Base-by-base conservation (phyloP, 2,797 vertebrate genomes). In the Australoheros facetus region DNA sequence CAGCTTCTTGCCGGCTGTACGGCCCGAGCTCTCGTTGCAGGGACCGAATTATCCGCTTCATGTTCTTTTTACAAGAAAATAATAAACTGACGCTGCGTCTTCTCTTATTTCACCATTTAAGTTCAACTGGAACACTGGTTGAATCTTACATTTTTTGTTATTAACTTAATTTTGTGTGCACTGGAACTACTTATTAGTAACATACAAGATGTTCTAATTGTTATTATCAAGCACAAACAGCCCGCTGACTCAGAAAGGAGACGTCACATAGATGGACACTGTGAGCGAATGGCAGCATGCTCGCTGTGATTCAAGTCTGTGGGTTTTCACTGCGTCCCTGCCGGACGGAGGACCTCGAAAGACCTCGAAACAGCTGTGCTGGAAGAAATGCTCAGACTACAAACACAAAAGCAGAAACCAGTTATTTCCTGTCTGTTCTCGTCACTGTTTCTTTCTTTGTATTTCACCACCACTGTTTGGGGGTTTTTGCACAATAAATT, bases 341-440 rank as follows among this genome's bases (percentile, higher is more conserved):
- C 81, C 83, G 81, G 80, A 87, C 70, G 64, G 75, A 83, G 75
- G 26, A 26, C 26, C 26, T 26, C 26, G 26, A 26, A 26, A 26
- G 78, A 85, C 87, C 75, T 84, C 86, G 83, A 81, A 85, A 55
- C 75, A 73, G 69, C 37, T 70, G 69, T 77, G 53, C 21, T 21
- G 5, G 53, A 70, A 62, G 58, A 79, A 83, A 56, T 78, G 5
- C 71, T 81, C 59, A 66, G 62, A 66, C 51, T 64, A 6, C 23
- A 73, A 56, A 12, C 42, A 69, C 51, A 28, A 78, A 80, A 81
- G 69, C 51, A 58, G 23, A 51, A 80, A 73, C 2, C 10, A 30
- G 42, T 30, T n/a, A 48, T 51, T 51, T 48, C 28, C 42, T 45
- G 60, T 6, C 62, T 45, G 8, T 28, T 64, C 60, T 26, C 26